Base-by-base conservation (phyloP, 2,797 vertebrate genomes). In the Anguilla obscura region DNA sequence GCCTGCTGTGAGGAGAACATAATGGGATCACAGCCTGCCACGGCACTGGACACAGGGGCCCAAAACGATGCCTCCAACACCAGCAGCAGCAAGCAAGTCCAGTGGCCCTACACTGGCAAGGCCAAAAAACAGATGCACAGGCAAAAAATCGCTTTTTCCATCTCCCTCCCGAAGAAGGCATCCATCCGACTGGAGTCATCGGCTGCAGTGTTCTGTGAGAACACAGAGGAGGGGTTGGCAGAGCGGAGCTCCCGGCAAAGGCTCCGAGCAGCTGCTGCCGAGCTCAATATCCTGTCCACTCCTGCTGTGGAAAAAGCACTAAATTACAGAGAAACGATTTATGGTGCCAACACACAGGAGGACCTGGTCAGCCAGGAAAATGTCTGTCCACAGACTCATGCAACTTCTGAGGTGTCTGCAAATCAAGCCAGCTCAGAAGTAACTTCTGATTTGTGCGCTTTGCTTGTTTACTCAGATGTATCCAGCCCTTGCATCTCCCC, bases 131-230 rank as follows among this genome's bases (percentile, higher is more conserved):
- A 94, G 86, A 87, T 92, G 40, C 92, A 94, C 58, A 93, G 95
- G 87, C 96, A 96, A 36, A 96, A 95, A 91, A 93, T 96, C 5
- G 96, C 96, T 0, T 97, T 98, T 92, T 98, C 97, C 87, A 97
- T 98, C 91, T 96, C 97, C 86, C 97, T 98, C 92, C 96, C 96
- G 18, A 97, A 97, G 94, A 97, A 96, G 93, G 95, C 96, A 7
- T 94, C 92, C 0, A 85, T 97, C 89, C 97, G 97, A 86, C 94
- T 98, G 85, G 97, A 97, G 91, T 96, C 96, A 50, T 97, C 97
- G 4, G 97, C 97, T 1, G 97, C 97, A 0, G 97, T 96, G 79
- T 98, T 98, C 92, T 97, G 96, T 24, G 97, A 98, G 88, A 93
- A 94, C 71, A 94, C 93, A 2, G 97, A 97, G 0, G 97, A 97